A percentile compares a stretch with the other conserved stretches of the same genome.
Evolutionary conservation across 1,140 invertebrate species (phyloP).

Genomic region (Habropoda laboriosa): DNA sequence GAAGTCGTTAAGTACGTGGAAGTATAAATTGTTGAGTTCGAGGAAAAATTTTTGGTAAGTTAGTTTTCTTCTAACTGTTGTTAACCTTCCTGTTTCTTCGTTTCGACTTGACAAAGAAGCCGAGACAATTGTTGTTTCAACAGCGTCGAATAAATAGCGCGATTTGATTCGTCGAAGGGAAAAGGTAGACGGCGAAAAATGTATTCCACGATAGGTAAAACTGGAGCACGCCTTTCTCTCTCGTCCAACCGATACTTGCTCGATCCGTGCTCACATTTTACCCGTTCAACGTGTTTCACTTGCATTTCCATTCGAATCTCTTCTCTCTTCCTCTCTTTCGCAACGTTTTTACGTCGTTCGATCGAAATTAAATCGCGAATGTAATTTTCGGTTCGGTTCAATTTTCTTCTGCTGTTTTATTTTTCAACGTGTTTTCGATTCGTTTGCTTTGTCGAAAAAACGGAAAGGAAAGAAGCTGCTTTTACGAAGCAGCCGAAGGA

Average conservation of each 20-base stretch:
- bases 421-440: no score
- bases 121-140: not conserved
- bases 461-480: no score
- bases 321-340: not conserved
- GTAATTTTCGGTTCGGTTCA: not conserved
- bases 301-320: not conserved
- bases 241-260: conserved; percentile 1
- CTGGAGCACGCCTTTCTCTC: conserved; percentile 64
- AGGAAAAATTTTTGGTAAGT: conserved; percentile 21
- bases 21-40: conserved; percentile 13
- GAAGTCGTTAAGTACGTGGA: not conserved
- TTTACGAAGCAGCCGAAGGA: not conserved
- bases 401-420: not conserved
- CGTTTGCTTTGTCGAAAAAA: not conserved
- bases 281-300: conserved; percentile 6
- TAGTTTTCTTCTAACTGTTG: no score
- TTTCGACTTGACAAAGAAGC: not conserved
- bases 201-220: not conserved
- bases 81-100: no score
- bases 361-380: not conserved
- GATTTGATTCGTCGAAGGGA: no score
- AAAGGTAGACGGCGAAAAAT: not conserved
- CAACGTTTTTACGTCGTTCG: not conserved
- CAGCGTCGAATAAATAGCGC: no score
- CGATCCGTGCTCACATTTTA: not conserved